Evolutionary conservation across 2,888 invertebrate genomes (phyloP).

Genomic region (Caenorhabditis virilis): DNA sequence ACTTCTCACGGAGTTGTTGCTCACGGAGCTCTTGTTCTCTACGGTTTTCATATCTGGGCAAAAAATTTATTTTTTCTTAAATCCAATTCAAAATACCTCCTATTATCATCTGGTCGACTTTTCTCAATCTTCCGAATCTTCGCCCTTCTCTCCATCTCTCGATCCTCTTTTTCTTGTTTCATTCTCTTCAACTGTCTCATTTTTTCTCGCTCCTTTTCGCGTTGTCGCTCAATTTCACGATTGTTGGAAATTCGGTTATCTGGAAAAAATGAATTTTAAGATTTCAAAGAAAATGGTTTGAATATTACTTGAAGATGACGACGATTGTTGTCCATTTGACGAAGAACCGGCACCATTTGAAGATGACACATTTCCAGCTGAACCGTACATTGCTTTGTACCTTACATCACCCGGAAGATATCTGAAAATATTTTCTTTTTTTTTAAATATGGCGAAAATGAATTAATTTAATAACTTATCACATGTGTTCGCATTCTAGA

Average conservation of each 20-base stretch:
- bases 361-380: background rate
- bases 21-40: constrained; percentile 29
- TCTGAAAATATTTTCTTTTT: constrained; percentile 6
- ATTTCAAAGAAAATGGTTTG: background rate
- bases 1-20: constrained; percentile 15
- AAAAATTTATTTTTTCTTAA: too few species aligned
- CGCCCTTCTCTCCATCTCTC: constrained; percentile 13
- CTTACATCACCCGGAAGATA: constrained; percentile 59
- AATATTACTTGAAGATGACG: background rate
- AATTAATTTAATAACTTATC: too few species aligned
- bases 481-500: too few species aligned
- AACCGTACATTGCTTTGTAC: too few species aligned
- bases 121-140: constrained; percentile 8
- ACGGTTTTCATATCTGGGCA: constrained; percentile 25
- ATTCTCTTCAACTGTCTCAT: constrained; percentile 17
- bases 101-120: background rate
- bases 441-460: too few species aligned
- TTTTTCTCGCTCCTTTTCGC: constrained; percentile 24
- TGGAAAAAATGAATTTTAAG: constrained; percentile 10
- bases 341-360: too few species aligned
- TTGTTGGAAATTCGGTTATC: constrained; percentile 16
- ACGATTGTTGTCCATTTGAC: constrained; percentile 1
- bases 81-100: background rate
- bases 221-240: constrained; percentile 23
- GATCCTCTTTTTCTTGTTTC: constrained; percentile 5